Evolutionary conservation across 2,888 invertebrate genomes (phyloP).

Genomic region (Alloscopus bannaensis): DNA sequence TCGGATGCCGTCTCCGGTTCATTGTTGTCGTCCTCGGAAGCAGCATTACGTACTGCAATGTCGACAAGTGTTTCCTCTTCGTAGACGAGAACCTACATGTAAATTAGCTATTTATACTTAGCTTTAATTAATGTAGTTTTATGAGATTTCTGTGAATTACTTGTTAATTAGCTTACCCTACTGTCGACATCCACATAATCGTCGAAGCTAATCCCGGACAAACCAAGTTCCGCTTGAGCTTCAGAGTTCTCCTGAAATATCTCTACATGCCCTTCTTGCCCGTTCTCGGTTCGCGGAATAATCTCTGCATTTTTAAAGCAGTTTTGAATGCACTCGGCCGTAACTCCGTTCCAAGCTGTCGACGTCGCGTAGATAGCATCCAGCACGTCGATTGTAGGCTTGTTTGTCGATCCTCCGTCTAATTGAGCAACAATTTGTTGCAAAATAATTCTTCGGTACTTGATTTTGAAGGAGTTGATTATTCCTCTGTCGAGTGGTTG

Average conservation of each 20-base stretch:
- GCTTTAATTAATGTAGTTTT: no score
- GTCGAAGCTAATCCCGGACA: neutral
- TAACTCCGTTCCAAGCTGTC: constrained; percentile 7
- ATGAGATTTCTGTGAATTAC: no score
- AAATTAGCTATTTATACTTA: no score
- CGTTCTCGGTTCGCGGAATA: neutral
- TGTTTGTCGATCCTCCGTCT: neutral
- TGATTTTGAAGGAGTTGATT: constrained; percentile 33
- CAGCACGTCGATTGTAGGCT: constrained; percentile 21
- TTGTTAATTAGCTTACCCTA: neutral
- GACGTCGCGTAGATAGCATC: constrained; percentile 9
- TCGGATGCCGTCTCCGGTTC: no score
- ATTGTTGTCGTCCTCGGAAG: no score
- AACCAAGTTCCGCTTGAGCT: neutral
- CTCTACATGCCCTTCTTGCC: neutral
- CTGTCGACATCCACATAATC: constrained; percentile 1
- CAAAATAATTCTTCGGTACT: constrained; percentile 46
- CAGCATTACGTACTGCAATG: no score
- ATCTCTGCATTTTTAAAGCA: constrained; percentile 43
- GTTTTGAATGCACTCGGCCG: neutral
- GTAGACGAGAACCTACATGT: no score
- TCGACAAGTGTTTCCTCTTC: no score
- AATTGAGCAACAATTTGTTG: constrained; percentile 30
- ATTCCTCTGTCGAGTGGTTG: constrained; percentile 68
- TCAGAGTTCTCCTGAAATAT: neutral